Percentiles rank a stretch among this genome's conserved stretches.
phyloP scores from a whole-genome alignment of 2,797 vertebrate species.

The Gambusia yucatana region DNA sequence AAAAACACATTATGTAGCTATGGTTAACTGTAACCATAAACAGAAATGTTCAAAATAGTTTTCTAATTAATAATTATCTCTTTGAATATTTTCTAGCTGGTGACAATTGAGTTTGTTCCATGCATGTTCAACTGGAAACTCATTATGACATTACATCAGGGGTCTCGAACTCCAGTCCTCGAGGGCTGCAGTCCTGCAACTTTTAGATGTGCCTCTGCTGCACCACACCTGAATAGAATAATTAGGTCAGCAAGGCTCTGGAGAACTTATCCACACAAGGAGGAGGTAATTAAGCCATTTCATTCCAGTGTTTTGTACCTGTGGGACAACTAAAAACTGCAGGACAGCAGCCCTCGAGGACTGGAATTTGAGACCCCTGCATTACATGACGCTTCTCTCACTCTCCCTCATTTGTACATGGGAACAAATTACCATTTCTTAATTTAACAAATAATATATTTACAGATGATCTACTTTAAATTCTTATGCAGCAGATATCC shows the following conservation, averaged over 20 bases:
- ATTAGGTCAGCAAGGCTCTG: too few relatives aligned
- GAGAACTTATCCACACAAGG: too few relatives aligned
- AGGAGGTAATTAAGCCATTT: too few relatives aligned
- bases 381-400: neutral
- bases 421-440: neutral
- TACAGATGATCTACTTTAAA: neutral
- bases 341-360: too few relatives aligned
- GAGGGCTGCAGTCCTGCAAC: too few relatives aligned
- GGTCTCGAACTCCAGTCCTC: too few relatives aligned
- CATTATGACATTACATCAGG: neutral
- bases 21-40: neutral
- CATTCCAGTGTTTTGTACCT: too few relatives aligned
- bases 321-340: too few relatives aligned
- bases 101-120: neutral
- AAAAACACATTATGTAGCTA: neutral
- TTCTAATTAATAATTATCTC: neutral
- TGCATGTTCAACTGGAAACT: neutral
- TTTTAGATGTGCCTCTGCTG: too few relatives aligned
- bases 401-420: neutral
- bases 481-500: neutral
- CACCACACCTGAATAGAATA: too few relatives aligned
- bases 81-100: neutral
- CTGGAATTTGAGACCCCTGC: neutral
- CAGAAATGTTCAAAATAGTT: neutral
- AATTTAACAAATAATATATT: neutral